Evolutionary conservation across 2,113 vertebrate genomes (phyloP).

Genomic region (Chloropsis cyanopogon): DNA sequence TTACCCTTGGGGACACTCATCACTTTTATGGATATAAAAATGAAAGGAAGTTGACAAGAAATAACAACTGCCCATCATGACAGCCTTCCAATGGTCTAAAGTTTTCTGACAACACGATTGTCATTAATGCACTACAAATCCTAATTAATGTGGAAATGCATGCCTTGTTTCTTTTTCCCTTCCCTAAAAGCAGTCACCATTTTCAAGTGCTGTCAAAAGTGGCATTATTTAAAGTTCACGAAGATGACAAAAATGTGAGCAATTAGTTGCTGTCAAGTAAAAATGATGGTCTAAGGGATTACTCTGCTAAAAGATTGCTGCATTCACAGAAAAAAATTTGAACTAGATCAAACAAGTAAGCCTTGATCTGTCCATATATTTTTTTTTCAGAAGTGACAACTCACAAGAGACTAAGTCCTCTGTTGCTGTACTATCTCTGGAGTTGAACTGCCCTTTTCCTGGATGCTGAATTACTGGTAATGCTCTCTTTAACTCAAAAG

Average conservation of each 20-base stretch:
- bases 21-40: not conserved
- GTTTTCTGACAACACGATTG: constrained; percentile 22
- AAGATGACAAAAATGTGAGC: constrained; percentile 10
- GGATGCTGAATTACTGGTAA: not conserved
- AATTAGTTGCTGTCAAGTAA: constrained; percentile 15
- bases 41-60: not conserved
- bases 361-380: not conserved
- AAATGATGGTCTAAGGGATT: not conserved
- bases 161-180: not conserved
- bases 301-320: not conserved
- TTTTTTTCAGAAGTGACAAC: not conserved
- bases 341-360: not conserved
- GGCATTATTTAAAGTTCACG: constrained; percentile 2
- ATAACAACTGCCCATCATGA: not conserved
- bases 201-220: constrained; percentile 11
- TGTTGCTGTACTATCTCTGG: not conserved
- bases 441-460: not conserved
- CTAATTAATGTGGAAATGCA: constrained; percentile 29
- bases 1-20: not conserved
- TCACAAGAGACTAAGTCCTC: not conserved
- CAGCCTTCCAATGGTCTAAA: not conserved
- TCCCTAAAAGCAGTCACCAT: not conserved
- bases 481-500: not conserved
- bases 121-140: constrained; percentile 19
- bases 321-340: not conserved